These are phyloP conservation scores for Lordiphosa stackelbergi DNA, from an alignment of 1,140 invertebrate genomes.

Conservation along the genomic window DNA sequence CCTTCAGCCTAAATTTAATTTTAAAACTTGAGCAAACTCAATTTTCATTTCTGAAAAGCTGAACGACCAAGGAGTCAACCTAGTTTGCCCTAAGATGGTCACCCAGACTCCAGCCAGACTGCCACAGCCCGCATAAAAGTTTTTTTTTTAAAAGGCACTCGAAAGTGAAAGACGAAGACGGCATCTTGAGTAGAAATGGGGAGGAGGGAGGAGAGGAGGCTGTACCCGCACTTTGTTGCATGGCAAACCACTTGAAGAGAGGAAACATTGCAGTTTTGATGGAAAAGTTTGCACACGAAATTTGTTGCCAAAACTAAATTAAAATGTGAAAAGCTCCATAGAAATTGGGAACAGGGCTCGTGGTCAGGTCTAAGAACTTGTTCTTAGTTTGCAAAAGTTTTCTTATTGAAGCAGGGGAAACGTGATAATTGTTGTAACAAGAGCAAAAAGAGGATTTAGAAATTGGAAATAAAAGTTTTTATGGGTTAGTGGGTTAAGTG, in stretches of 20 bases:
- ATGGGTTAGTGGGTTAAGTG: slow-evolving; percentile 1
- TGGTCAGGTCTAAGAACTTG: too few species aligned
- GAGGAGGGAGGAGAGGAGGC: neutral
- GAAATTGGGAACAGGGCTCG: slow-evolving; percentile 8
- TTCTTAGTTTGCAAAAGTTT: neutral
- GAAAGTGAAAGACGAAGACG: slow-evolving; percentile 27
- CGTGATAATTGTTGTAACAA: slow-evolving; percentile 1
- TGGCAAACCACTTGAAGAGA: slow-evolving; percentile 32
- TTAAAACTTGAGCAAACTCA: slow-evolving; percentile 52
- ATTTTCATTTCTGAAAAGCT: slow-evolving; percentile 37
- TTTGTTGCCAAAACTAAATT: slow-evolving; percentile 71
- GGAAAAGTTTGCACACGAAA: slow-evolving; percentile 62
- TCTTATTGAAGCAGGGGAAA: slow-evolving; percentile 5
- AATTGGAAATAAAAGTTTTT: slow-evolving; percentile 1
- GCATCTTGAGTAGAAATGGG: slow-evolving; percentile 23
- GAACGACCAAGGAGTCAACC: slow-evolving; percentile 36
- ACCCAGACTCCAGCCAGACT: slow-evolving; percentile 37
- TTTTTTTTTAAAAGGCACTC: slow-evolving; percentile 36
- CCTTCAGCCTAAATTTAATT: slow-evolving; percentile 52
- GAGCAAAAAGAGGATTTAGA: neutral
- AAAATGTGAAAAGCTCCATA: slow-evolving; percentile 57
- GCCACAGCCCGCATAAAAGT: slow-evolving; percentile 39
- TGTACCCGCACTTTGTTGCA: slow-evolving; percentile 41
- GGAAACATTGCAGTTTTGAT: slow-evolving; percentile 33
- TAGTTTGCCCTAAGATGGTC: slow-evolving; percentile 49